Base-by-base conservation (phyloP, 2,113 vertebrate species). In the Etheostoma spectabile region DNA sequence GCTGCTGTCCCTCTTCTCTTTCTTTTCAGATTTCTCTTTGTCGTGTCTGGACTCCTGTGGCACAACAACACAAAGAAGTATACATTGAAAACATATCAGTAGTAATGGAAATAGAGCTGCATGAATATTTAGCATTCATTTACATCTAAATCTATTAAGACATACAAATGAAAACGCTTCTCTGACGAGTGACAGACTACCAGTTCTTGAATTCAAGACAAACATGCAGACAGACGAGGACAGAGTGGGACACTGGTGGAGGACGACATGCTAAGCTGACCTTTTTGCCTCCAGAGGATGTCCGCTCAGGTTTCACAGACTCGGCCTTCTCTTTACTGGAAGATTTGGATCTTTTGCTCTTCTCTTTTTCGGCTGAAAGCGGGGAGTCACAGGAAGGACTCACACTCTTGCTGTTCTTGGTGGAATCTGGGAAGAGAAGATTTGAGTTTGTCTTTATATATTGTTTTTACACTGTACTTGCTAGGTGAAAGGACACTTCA, bases 1-100 rank as follows among this genome's bases (percentile, higher is more conserved):
- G 82, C 96, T 95, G 91, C 96, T 96, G 61, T 99, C 98, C 74
- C 97, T 94, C 93, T 99, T 99, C 80, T 99, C 93, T 67, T 93
- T 99, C 94, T 99, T 99, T 85, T 99, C 98, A 74, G 96, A 81
- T 93, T 99, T 99, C 90, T 99, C 98, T 93, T 99, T 99, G 87
- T 99, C 98, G 27, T 99, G 98, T 88, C 98, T 96, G 71, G 98
- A 99, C 86, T 99, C 98, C 98, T 99, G 82, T 5, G 69, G 63
- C n/a, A 75, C 35, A 77, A 16, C 7, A 77, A 66, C 14, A 88
- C 21, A 80, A 51, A 63, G 12, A 45, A 4, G 2, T 3, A 21
- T 4, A 5, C 56, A 7, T 52, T 48, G 12, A 8, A 67, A 69
- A 60, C 55, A 14, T 8, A 33, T 51, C 15, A 10, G 22, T 0